Base-by-base conservation (phyloP, 2,113 vertebrate species). In the Tiliqua scincoides region DNA sequence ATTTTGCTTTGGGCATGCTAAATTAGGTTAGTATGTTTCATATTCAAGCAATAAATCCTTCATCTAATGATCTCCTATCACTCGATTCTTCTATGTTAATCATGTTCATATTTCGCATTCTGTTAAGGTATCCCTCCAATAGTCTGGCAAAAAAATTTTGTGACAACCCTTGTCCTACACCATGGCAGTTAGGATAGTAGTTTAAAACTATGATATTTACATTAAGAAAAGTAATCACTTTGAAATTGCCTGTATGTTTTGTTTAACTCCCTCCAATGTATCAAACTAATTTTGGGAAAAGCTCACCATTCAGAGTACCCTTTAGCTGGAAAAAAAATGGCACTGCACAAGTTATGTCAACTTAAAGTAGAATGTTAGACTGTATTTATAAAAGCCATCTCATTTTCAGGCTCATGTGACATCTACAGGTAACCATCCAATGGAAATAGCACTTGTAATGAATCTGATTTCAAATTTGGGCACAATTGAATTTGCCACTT, bases 1-100 rank as follows among this genome's bases (percentile, higher is more conserved):
- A 87, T 99, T 99, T 97, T 99, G 99, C 89, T 99, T 99, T 88
- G 99, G 99, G 89, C 99, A 99, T 84, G 97, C 98, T 91, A 99
- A 98, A 87, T 97, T 99, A 87, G 99, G 99, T 99, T 94, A 96
- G 97, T 97, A 93, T 86, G 37, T 90, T 92, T 74, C 52, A 35
- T 91, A 80, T 35, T 92, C 30, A 73, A 61, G 48, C 68, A 48
- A 32, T 62, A 40, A 54, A 57, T 57, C 18, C 23, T 76, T 35
- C 62, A 40, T n/a, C 6, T 54, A 48, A 63, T 72, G 35, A 79
- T 61, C 9, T 48, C 15, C 37, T 73, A 2, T 52, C 61, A 35
- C n/a, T 78, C 35, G 57, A 14, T 32, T 6, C n/a, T 32, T 77
- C 57, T 57, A 57, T 77, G 14, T 23, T 40, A 48, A 40, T 48